Percentiles rank a stretch among this genome's conserved stretches.
These are phyloP conservation scores for Chunga burmeisteri DNA, from an alignment of 2,113 vertebrate species.

Conservation along the genomic window DNA sequence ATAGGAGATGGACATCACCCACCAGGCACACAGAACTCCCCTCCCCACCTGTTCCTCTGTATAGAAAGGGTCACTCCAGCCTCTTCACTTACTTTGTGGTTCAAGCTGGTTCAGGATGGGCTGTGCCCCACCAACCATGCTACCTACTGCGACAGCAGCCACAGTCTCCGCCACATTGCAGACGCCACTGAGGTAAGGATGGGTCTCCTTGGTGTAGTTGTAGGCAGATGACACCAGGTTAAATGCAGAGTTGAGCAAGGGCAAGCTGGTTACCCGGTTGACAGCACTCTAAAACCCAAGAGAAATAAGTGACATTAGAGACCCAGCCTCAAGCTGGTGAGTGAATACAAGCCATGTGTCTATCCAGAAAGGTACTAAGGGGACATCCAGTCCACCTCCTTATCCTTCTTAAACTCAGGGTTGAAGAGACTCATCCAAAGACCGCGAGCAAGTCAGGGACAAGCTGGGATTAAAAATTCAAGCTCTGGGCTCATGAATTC, in stretches of 20 bases:
- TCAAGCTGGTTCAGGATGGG: conserved; percentile 87
- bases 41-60: background rate
- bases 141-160: conserved; percentile 79
- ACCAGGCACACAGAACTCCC: accelerated
- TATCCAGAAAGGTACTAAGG: background rate
- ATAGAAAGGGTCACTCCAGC: background rate
- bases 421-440: background rate
- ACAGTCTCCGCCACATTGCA: conserved; percentile 85
- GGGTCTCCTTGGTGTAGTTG: conserved; percentile 81
- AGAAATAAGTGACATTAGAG: background rate
- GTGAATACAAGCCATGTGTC: background rate
- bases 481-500: background rate
- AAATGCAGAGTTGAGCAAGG: conserved; percentile 87
- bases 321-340: background rate
- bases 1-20: background rate
- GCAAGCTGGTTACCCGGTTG: conserved; percentile 78
- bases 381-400: background rate
- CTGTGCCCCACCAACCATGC: conserved; percentile 81
- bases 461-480: background rate
- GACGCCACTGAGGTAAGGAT: conserved; percentile 83
- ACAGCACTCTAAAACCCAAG: conserved; percentile 73
- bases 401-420: background rate
- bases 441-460: background rate
- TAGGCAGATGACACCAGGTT: conserved; percentile 82
- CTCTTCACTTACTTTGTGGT: conserved; percentile 84